Percentiles rank a stretch among this genome's conserved stretches.
These are phyloP conservation scores for Nothobranchius kuhntae DNA, from an alignment of 2,113 vertebrate genomes.

Conservation along the genomic window DNA sequence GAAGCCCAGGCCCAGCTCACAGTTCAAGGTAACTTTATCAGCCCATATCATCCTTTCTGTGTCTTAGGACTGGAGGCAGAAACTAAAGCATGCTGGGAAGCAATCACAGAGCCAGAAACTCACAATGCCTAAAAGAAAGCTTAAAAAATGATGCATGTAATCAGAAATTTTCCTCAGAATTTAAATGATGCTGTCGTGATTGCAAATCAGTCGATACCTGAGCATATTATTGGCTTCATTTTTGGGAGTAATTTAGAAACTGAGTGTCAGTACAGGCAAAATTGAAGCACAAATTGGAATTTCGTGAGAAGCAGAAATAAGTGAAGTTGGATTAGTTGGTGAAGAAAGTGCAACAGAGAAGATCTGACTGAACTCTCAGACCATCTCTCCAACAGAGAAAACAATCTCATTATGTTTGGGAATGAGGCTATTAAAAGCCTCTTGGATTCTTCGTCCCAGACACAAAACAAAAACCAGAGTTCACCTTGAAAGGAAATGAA, in stretches of 20 bases:
- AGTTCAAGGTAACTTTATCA: conserved; percentile 84
- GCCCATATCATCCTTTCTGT: neutral
- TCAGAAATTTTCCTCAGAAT: neutral
- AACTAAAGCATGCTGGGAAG: neutral
- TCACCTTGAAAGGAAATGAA: conserved; percentile 18
- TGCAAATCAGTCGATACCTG: conserved; percentile 4
- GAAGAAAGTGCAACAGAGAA: neutral
- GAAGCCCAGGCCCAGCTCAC: conserved; percentile 87
- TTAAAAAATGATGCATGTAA: neutral
- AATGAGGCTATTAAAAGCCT: conserved; percentile 32
- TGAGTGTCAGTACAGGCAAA: neutral
- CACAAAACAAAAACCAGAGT: conserved; percentile 24
- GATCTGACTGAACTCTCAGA: conserved; percentile 18
- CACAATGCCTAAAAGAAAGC: neutral
- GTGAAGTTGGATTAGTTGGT: conserved; percentile 12
- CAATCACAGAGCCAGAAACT: neutral
- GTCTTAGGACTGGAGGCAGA: too few relatives aligned
- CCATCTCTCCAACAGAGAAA: conserved; percentile 3
- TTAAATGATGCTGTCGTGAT: neutral
- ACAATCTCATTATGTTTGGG: conserved; percentile 36
- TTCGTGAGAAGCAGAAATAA: conserved; percentile 2
- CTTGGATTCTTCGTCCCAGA: conserved; percentile 3
- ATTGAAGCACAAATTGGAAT: conserved; percentile 14
- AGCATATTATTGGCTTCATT: neutral
- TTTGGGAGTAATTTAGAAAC: conserved; percentile 3